Base-by-base conservation (phyloP, 2,797 vertebrate genomes). In the Nothura maculosa region DNA sequence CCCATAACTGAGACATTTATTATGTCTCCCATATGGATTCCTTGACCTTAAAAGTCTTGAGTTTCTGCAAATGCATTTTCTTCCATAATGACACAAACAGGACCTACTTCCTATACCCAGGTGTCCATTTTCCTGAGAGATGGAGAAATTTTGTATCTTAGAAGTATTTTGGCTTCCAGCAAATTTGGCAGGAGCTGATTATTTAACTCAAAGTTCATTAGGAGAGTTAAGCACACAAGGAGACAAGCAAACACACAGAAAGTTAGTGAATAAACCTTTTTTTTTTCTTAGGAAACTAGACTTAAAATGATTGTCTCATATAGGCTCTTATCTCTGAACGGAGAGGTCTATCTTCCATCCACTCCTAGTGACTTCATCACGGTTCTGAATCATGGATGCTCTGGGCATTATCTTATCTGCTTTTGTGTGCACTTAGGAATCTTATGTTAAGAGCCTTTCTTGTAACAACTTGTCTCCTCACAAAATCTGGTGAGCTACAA, bases 371-470 rank as follows among this genome's bases (percentile, higher is more conserved):
- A 67, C 36, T 89, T n/a, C 45, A 36, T 16, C 47, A 48, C 15
- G n/a, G 28, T 9, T 86, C 16, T 85, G 74, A 80, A 52, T 84
- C 52, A 2, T 11, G 67, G 52, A 34, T 77, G 12, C 20, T 38
- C 54, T 67, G 34, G 40, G 25, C 28, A 48, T 8, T 80, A 83
- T 55, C 73, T 72, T 85, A 73, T 21, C 40, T 67, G 28, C 38
- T 63, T 30, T 11, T 69, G 14, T 47, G 27, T 27, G 17, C 20
- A 9, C 67, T 81, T 67, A 52, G 52, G 78, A 82, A 54, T 40
- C 10, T 55, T 52, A n/a, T 63, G 38, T 55, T 36, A 69, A 87
- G 24, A 12, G 66, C 43, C 20, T 43, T 87, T 91, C 63, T 91
- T 58, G 40, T 68, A 61, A 32, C 1, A 6, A 6, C 6, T 60